These are phyloP conservation scores for Oxyura jamaicensis DNA, from an alignment of 2,113 vertebrate genomes.

Conservation along the genomic window DNA sequence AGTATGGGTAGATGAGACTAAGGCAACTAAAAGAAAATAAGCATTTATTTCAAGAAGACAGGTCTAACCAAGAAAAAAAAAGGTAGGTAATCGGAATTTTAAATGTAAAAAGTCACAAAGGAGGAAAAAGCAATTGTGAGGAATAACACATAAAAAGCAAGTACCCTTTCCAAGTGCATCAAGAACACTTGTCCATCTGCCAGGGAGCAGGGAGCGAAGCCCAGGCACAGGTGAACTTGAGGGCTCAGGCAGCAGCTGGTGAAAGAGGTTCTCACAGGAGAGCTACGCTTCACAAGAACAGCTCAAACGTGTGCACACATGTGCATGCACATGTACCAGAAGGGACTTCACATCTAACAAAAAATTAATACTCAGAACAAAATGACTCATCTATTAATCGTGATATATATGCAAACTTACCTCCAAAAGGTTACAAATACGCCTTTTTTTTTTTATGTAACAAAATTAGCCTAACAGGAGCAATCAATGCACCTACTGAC, in stretches of 20 bases:
- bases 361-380: neutral
- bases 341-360: neutral
- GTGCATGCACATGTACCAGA: neutral
- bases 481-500: neutral
- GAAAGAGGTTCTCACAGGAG: neutral
- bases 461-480: neutral
- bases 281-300: neutral
- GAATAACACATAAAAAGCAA: neutral
- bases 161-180: neutral
- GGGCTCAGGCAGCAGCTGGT: neutral
- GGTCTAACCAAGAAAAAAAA: neutral
- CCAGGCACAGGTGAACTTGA: neutral
- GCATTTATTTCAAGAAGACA: neutral
- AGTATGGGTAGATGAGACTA: neutral
- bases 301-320: neutral
- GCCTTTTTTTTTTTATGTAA: neutral
- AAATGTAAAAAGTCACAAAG: neutral
- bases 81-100: neutral
- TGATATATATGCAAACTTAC: accelerated
- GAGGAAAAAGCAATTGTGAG: neutral
- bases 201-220: neutral
- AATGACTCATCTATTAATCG: neutral
- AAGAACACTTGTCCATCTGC: accelerated
- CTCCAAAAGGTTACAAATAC: neutral
- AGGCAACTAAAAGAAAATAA: neutral